Conservation (phyloP, 2,797 vertebrate species). For the Neosalanx taihuensis region DNA sequence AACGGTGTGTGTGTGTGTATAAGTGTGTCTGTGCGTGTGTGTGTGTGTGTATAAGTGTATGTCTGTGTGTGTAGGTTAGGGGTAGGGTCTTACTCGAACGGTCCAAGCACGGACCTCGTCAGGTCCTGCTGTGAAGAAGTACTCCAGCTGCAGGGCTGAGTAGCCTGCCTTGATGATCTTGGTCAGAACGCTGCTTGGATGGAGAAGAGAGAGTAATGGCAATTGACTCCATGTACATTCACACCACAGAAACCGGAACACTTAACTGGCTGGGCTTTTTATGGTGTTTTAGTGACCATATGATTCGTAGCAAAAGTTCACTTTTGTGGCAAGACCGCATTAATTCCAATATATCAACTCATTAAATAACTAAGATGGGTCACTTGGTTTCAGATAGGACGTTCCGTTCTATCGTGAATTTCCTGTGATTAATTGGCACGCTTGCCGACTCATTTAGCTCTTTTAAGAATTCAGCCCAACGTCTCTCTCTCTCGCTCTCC, state of each 20-base stretch:
- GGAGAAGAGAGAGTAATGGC: conserved; percentile 27
- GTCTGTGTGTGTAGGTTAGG: conserved; percentile 11
- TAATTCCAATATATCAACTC: conserved; percentile 65
- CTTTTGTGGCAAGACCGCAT: conserved; percentile 55
- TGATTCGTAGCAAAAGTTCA: conserved; percentile 54
- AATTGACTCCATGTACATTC: conserved; percentile 17
- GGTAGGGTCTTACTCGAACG: conserved; percentile 84
- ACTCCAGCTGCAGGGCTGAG: conserved; percentile 89
- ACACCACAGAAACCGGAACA: background rate
- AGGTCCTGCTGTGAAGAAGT: conserved; percentile 94
- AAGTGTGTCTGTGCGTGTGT: conserved; percentile 13
- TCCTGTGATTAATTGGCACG: conserved; percentile 76
- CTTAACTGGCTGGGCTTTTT: conserved; percentile 3
- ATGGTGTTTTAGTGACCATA: conserved; percentile 45
- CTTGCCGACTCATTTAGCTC: conserved; percentile 75
- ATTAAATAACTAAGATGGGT: conserved; percentile 74
- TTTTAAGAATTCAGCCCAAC: conserved; percentile 72
- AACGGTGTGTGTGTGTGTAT: conserved; percentile 63
- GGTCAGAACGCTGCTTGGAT: conserved; percentile 78
- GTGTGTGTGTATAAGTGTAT: conserved; percentile 5
- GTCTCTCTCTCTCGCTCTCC: conserved; percentile 51
- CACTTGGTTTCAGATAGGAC: conserved; percentile 66
- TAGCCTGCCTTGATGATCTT: conserved; percentile 94
- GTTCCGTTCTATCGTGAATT: conserved; percentile 71
- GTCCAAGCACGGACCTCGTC: conserved; percentile 94